A percentile compares a stretch with the other conserved stretches of the same genome.
Conservation (phyloP, 2,113 vertebrate species). For the Takifugu flavidus region DNA sequence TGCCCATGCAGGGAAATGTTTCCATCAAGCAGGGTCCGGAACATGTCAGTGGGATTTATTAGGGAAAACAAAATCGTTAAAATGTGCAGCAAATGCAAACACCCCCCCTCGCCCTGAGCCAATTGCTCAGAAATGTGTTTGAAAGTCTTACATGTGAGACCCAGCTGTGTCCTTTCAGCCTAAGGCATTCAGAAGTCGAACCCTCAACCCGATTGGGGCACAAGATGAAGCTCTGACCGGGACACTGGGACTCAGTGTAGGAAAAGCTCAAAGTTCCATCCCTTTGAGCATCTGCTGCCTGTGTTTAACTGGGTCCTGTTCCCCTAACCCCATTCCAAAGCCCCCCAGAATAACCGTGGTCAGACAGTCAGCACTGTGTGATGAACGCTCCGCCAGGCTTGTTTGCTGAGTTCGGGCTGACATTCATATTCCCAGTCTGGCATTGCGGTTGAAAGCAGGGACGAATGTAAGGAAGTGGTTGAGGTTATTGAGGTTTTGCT, state of each 20-base stretch:
- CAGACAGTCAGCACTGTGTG: slow-evolving; percentile 39
- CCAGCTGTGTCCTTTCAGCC: slow-evolving; percentile 47
- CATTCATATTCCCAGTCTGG: slow-evolving; percentile 57
- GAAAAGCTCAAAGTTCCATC: slow-evolving; percentile 29
- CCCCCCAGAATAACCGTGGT: slow-evolving; percentile 39
- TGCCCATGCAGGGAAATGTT: too few species aligned
- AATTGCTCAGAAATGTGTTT: slow-evolving; percentile 25
- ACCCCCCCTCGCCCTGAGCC: not conserved
- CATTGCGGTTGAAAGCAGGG: slow-evolving; percentile 56
- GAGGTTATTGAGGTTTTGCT: slow-evolving; percentile 62
- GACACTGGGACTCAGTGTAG: not conserved
- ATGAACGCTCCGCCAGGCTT: slow-evolving; percentile 28
- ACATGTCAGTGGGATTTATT: slow-evolving; percentile 20
- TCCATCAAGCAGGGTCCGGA: slow-evolving; percentile 1
- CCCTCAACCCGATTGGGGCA: slow-evolving; percentile 1
- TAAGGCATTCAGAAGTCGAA: too few species aligned
- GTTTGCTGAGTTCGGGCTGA: slow-evolving; percentile 50
- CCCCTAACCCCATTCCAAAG: slow-evolving; percentile 21
- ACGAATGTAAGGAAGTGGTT: slow-evolving; percentile 75
- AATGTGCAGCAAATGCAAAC: slow-evolving; percentile 14
- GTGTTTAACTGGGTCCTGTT: slow-evolving; percentile 30
- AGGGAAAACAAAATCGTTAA: slow-evolving; percentile 20
- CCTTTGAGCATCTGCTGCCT: slow-evolving; percentile 33
- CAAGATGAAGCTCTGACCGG: not conserved
- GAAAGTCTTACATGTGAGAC: slow-evolving; percentile 47